Base-by-base conservation (phyloP, 2,888 invertebrate genomes). In the Caprella mutica region DNA sequence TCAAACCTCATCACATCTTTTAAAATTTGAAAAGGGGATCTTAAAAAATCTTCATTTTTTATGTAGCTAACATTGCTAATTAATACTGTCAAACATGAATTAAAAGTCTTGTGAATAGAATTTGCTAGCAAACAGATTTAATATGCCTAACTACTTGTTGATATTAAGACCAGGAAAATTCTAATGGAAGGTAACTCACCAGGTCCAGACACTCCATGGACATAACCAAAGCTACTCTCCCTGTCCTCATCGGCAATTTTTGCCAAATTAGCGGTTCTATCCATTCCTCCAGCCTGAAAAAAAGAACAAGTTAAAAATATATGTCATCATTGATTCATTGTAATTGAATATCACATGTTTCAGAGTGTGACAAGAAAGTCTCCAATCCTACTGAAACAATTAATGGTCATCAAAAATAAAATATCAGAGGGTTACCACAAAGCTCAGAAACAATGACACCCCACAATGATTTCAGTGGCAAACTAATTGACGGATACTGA, bases 171-270 rank as follows among this genome's bases (percentile, higher is more conserved):
- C 3, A 19, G 21, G 14, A 5, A 17, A 59, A 58, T 26, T 55
- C 19, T 53, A 19, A 51, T 42, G 33, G 24, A 33, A 38, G 26
- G 27, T n/a, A 50, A 70, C 75, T 75, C 74, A 94, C 94, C 96
- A 76, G 97, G 97, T 68, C 98, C 98, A 56, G 97, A 98, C 23
- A 98, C 98, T 40, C 93, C 96, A 72, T 82, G 91, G 39, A 98
- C 97, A 75, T 86, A 94, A 67, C 98, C 98, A 74, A 87, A 94
- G 70, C 76, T 81, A 42, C 83, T 80, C 76, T 98, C 97, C 70
- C 80, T 82, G 66, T 91, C 91, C 70, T 85, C 89, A 75, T 88
- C 84, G 69, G 78, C 78, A 70, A 90, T 81, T 73, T 81, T 84
- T 69, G 80, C 80, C 72, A 88, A 75, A 24, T 67, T 67, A 17